Percentiles rank a stretch among this genome's conserved stretches.
phyloP scores from a whole-genome alignment of 2,113 vertebrate species.

The Opisthocomus hoazin region DNA sequence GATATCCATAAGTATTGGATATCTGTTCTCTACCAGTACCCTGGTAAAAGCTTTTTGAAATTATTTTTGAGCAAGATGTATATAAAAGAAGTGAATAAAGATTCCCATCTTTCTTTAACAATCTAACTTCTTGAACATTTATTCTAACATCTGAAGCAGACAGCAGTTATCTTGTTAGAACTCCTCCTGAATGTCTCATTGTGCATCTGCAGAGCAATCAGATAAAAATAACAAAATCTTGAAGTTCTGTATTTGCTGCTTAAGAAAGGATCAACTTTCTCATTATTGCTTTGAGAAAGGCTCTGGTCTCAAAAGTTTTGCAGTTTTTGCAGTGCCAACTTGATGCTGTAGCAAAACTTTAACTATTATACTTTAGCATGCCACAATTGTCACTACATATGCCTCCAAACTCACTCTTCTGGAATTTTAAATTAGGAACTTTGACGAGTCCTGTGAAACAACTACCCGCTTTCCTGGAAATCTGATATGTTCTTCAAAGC shows the following conservation, averaged over 20 bases:
- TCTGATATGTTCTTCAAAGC: neutral
- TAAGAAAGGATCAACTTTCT: neutral
- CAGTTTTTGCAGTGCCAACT: neutral
- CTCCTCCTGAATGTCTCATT: neutral
- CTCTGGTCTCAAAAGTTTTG: neutral
- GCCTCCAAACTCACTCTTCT: neutral
- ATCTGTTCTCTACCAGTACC: neutral
- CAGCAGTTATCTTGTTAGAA: neutral
- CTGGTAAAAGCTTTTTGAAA: neutral
- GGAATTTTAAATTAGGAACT: neutral
- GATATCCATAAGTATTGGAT: too few species aligned
- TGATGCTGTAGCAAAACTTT: neutral
- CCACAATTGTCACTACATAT: neutral
- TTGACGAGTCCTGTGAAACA: neutral
- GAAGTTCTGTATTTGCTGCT: neutral
- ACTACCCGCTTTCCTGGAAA: neutral
- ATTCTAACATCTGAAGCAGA: neutral
- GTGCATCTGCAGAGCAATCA: neutral
- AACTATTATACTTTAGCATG: neutral
- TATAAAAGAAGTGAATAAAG: neutral
- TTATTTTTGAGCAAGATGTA: neutral
- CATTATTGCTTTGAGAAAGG: neutral
- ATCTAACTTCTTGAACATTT: neutral
- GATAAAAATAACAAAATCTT: neutral
- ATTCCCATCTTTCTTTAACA: neutral